Percentiles rank a stretch among this genome's conserved stretches.
phyloP scores from a whole-genome alignment of 2,797 vertebrate species.

The Trematomus bernacchii region DNA sequence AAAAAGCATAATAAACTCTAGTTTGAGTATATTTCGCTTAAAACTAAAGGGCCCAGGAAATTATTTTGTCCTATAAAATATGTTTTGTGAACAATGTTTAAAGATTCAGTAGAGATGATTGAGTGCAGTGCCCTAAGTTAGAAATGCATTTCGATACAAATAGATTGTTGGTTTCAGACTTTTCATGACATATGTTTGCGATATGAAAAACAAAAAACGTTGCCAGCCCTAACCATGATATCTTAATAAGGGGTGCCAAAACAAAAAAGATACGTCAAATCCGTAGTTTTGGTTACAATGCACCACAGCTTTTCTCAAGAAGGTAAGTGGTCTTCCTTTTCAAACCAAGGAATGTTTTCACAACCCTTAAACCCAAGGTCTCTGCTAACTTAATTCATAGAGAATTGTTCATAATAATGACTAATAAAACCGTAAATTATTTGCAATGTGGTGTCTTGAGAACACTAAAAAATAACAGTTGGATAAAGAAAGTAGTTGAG shows the following conservation, averaged over 20 bases:
- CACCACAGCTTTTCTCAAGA: background rate
- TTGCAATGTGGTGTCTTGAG: background rate
- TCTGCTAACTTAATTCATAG: background rate
- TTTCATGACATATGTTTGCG: background rate
- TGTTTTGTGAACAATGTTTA: background rate
- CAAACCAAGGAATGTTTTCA: background rate
- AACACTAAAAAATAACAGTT: constrained; percentile 12
- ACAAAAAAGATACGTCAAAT: background rate
- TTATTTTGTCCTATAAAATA: background rate
- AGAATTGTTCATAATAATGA: background rate
- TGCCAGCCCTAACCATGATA: background rate
- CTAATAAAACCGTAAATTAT: background rate
- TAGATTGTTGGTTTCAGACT: background rate
- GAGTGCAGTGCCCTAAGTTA: background rate
- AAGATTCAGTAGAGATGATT: background rate
- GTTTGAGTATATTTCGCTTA: background rate
- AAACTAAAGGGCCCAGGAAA: background rate
- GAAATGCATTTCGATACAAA: background rate
- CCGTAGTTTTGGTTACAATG: background rate
- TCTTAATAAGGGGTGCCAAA: background rate
- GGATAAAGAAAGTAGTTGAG: constrained; percentile 10
- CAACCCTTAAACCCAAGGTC: background rate
- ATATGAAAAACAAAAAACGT: background rate
- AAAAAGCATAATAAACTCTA: background rate
- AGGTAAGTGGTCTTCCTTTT: background rate